Conservation (phyloP, 2,797 vertebrate species). For the Agapornis canus region DNA sequence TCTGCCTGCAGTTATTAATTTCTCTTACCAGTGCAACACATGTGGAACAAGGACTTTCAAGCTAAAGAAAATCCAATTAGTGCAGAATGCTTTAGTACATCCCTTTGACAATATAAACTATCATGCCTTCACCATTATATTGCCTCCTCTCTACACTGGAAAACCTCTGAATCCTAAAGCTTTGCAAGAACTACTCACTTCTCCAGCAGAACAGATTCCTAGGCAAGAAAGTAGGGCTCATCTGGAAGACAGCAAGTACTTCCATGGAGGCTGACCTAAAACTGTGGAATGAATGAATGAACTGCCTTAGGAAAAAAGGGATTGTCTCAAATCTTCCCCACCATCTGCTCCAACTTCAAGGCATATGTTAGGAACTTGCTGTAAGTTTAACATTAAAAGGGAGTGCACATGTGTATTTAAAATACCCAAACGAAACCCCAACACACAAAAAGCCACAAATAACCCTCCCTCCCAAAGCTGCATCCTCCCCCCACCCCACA, state of each 20-base stretch:
- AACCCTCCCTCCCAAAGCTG: neutral
- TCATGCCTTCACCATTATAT: neutral
- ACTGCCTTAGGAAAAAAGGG: neutral
- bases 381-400: neutral
- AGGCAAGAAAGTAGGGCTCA: neutral
- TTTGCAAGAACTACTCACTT: neutral
- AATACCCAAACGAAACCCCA: neutral
- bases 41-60: neutral
- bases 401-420: fast-evolving
- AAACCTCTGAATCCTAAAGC: neutral
- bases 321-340: neutral
- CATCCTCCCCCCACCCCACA: too few relatives aligned
- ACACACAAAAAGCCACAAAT: neutral
- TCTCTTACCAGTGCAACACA: neutral
- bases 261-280: neutral
- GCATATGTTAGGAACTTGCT: neutral
- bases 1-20: neutral
- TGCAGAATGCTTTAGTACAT: neutral
- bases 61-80: neutral
- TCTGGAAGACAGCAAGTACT: neutral
- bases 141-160: neutral
- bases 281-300: neutral
- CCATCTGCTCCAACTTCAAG: neutral
- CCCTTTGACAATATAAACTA: neutral
- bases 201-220: neutral